Evolutionary conservation across 2,797 vertebrate species (phyloP).

Genomic region (Sebastes baramenuke): DNA sequence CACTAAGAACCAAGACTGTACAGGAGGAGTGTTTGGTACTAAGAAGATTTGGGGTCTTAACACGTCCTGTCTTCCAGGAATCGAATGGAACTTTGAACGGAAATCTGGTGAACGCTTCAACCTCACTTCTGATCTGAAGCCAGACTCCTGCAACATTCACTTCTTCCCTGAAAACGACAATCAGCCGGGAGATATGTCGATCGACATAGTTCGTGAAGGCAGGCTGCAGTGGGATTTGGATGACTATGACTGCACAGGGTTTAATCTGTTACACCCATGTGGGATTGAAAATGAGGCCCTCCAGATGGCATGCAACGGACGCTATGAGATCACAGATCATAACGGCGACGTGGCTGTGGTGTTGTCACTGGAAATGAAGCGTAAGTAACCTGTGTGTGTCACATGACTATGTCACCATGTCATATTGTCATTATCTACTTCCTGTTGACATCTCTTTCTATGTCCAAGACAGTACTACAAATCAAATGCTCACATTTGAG

Average conservation of each 20-base stretch:
- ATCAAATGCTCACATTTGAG: background rate
- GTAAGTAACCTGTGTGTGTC: conserved; percentile 35
- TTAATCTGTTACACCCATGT: background rate
- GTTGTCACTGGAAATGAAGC: background rate
- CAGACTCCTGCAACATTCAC: conserved; percentile 28
- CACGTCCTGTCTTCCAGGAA: too few species aligned
- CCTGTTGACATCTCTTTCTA: background rate
- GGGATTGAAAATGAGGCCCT: background rate
- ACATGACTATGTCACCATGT: background rate
- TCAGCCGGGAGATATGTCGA: rapidly evolving
- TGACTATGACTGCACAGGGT: rapidly evolving
- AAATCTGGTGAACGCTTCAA: background rate
- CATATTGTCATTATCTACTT: background rate
- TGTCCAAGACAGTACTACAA: background rate
- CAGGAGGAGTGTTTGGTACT: too few species aligned
- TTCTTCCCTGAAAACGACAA: rapidly evolving
- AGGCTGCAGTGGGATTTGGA: rapidly evolving
- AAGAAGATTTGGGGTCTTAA: too few species aligned
- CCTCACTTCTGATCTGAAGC: background rate
- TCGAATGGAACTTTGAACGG: too few species aligned
- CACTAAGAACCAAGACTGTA: background rate
- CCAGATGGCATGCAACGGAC: background rate
- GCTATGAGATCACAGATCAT: conserved; percentile 20
- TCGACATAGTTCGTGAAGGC: background rate
- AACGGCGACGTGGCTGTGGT: background rate